Evolutionary conservation across 2,113 vertebrate species (phyloP).

Genomic region (Tychaedon coryphoeus): DNA sequence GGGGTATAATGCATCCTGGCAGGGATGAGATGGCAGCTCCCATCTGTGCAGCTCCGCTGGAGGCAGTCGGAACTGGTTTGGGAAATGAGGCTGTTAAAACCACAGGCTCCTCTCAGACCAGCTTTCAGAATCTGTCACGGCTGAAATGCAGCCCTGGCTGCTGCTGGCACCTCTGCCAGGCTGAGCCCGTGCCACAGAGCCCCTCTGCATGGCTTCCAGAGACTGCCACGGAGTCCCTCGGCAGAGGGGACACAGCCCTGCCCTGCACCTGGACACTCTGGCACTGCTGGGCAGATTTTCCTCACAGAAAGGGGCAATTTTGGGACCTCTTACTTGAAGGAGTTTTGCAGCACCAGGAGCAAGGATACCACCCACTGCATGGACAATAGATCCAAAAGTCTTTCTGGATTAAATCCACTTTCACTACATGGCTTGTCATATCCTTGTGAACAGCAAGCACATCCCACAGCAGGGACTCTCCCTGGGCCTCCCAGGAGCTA

Average conservation of each 20-base stretch:
- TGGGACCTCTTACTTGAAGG: neutral
- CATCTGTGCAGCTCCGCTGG: neutral
- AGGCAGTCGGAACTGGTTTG: neutral
- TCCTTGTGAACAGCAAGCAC: neutral
- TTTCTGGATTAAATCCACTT: neutral
- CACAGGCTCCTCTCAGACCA: neutral
- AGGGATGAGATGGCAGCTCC: neutral
- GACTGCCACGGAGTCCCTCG: rapidly evolving
- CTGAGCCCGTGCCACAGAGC: neutral
- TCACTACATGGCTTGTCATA: neutral
- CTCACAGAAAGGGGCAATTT: neutral
- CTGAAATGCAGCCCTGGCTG: neutral
- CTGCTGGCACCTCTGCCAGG: neutral
- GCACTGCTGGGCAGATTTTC: neutral
- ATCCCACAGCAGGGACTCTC: neutral
- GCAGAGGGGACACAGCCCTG: neutral
- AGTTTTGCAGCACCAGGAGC: neutral
- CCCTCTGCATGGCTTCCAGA: neutral
- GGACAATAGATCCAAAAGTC: neutral
- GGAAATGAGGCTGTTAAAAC: neutral
- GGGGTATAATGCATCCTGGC: neutral
- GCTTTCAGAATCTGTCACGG: neutral
- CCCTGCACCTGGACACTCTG: neutral
- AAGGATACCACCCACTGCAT: neutral
- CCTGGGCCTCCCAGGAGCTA: neutral